A percentile compares a stretch with the other conserved stretches of the same genome.
Conservation (phyloP, 2,888 invertebrate species). For the Coenonympha glycerion region DNA sequence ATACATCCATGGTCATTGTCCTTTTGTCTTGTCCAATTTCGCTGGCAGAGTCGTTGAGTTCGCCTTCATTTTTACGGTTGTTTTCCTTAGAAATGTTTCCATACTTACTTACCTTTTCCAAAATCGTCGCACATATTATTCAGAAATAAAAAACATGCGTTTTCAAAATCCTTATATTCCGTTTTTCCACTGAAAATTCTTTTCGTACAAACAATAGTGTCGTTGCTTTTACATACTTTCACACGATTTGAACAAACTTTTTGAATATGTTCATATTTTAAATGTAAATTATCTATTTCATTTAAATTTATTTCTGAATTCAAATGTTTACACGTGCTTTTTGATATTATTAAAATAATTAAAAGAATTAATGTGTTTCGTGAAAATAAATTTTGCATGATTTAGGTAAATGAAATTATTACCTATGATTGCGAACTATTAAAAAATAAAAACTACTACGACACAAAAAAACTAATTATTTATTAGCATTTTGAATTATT, state of each 20-base stretch:
- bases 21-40: no score
- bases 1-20: no score
- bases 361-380: neutral
- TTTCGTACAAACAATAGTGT: conserved; percentile 38
- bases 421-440: no score
- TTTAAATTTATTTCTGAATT: neutral
- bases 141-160: conserved; percentile 49
- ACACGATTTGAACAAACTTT: conserved; percentile 35
- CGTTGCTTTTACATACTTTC: conserved; percentile 35
- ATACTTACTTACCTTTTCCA: conserved; percentile 45
- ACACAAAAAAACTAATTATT: neutral
- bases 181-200: conserved; percentile 26
- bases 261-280: conserved; percentile 32
- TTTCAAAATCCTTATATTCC: conserved; percentile 42
- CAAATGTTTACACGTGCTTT: neutral
- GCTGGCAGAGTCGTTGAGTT: no score
- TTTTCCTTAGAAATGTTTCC: no score
- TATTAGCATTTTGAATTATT: neutral
- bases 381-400: neutral
- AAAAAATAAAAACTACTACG: no score
- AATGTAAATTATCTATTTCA: conserved; percentile 31
- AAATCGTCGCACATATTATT: conserved; percentile 52
- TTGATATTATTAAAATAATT: neutral
- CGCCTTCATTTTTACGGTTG: no score
- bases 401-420: neutral